These are phyloP conservation scores for Temnothorax curvispinosus DNA, from an alignment of 1,140 invertebrate genomes.

Conservation along the genomic window DNA sequence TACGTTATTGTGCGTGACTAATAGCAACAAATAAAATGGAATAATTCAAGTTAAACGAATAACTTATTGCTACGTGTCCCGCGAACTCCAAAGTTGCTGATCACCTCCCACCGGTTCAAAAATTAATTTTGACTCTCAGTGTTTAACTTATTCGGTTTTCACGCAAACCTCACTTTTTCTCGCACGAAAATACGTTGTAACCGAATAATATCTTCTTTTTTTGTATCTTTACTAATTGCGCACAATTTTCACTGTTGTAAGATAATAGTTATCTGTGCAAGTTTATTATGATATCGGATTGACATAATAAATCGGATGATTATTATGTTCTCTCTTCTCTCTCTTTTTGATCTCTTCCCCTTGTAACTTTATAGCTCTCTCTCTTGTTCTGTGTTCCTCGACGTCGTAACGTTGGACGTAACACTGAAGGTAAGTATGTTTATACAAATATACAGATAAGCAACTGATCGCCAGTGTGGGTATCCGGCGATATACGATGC, in stretches of 20 bases:
- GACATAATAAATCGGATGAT: neutral
- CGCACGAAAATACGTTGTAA: neutral
- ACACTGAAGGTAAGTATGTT: conserved; percentile 40
- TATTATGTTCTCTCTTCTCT: neutral
- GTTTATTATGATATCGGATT: neutral
- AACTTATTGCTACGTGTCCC: neutral
- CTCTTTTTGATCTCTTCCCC: neutral
- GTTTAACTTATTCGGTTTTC: neutral
- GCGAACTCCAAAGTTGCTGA: neutral
- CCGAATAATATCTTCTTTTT: neutral
- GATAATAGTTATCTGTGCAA: neutral
- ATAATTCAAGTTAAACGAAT: neutral
- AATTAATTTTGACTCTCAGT: neutral
- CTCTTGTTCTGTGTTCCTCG: neutral
- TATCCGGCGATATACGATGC: conserved; percentile 40
- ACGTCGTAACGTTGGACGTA: neutral
- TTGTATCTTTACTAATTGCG: neutral
- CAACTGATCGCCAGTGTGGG: conserved; percentile 5
- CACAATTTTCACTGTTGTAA: neutral
- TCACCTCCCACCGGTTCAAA: neutral
- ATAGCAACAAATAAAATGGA: neutral
- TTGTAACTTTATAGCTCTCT: neutral
- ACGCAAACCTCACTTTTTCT: neutral
- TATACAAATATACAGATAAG: conserved; percentile 52
- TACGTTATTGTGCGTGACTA: neutral